These are phyloP conservation scores for Chalcis sispes DNA, from an alignment of 2,888 invertebrate species.

Conservation along the genomic window DNA sequence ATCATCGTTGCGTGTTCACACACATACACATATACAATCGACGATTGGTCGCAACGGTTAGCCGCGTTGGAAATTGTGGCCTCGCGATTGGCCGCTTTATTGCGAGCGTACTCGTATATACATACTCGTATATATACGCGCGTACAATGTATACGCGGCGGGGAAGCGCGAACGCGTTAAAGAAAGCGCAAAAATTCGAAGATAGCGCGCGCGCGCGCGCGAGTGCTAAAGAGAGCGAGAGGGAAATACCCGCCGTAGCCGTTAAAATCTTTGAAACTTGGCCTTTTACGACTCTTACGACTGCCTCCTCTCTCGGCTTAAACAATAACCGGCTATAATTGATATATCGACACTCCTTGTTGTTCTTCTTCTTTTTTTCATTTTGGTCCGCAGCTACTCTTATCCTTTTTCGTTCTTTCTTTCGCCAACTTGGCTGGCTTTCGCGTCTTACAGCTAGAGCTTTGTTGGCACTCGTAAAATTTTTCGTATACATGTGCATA, in stretches of 20 bases:
- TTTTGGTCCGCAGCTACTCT: no score
- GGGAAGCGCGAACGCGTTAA: background rate
- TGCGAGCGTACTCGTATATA: no score
- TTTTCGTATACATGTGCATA: no score
- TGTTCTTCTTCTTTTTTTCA: background rate
- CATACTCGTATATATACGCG: background rate
- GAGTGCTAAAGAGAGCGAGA: constrained; percentile 33
- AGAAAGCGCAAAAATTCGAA: constrained; percentile 41
- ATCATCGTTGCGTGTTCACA: constrained; percentile 6
- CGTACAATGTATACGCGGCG: background rate
- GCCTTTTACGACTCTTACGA: constrained; percentile 64
- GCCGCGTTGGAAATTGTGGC: constrained; percentile 48
- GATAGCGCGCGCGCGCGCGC: constrained; percentile 12
- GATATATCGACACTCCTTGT: constrained; percentile 60
- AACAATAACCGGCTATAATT: constrained; percentile 67
- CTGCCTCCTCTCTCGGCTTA: constrained; percentile 62
- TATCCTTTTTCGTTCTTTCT: constrained; percentile 1
- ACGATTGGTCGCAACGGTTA: constrained; percentile 10
- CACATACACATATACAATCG: background rate
- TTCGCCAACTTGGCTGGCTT: constrained; percentile 44
- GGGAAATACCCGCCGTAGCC: constrained; percentile 6
- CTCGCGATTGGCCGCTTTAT: constrained; percentile 37
- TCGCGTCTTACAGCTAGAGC: no score
- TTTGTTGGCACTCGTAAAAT: constrained; percentile 52
- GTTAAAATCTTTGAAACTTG: constrained; percentile 36